Evolutionary conservation across 2,113 vertebrate species (phyloP), one percentile per base, ranked within the genome.

Genomic region (Spheniscus mendiculus): DNA sequence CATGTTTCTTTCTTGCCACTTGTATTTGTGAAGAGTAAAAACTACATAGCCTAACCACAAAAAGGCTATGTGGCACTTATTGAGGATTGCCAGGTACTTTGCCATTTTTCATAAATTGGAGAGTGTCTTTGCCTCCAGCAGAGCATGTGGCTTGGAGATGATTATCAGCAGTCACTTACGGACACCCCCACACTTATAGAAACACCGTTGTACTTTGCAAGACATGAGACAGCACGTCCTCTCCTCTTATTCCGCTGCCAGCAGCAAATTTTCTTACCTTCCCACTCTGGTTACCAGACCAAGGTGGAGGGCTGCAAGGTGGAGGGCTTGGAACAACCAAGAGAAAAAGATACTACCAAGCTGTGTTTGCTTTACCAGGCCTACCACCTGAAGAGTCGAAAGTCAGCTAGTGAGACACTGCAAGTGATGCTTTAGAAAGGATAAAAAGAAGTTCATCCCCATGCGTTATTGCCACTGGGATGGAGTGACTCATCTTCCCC

Each of bases 141-240:
- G 38, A 59, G 58, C 16, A 36, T 4, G 36, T 55, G 32, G 9
- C 42, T 83, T 63, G 49, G 18, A 58, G 55, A 32, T 1, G 4
- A 20, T 26, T 50, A 45, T 3, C 71, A 71, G 55, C 66, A 86
- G 36, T 44, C 15, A 8, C 40, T 76, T 53, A 44, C 21, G 66
- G 65, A 66, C 44, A n/a, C 22, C 22, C n/a, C 10, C 15, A 26
- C 34, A 25, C 32, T 32, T 63, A 32, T 0, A 59, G 83, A 70
- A 70, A n/a, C 1, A 1, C 36, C 1, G 2, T 1, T 73, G 26
- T 22, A 42, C 40, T 70, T 70, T 52, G 32, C 50, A 61, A 50
- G 42, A 27, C 25, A 7, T 8, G 8, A 67, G 15, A 9, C 25
- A 30, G 27, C 42, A 40, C 0, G 0, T 40, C 26, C 10, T 71